These are phyloP conservation scores for Gila robusta DNA, from an alignment of 2,797 vertebrate species.

Conservation along the genomic window DNA sequence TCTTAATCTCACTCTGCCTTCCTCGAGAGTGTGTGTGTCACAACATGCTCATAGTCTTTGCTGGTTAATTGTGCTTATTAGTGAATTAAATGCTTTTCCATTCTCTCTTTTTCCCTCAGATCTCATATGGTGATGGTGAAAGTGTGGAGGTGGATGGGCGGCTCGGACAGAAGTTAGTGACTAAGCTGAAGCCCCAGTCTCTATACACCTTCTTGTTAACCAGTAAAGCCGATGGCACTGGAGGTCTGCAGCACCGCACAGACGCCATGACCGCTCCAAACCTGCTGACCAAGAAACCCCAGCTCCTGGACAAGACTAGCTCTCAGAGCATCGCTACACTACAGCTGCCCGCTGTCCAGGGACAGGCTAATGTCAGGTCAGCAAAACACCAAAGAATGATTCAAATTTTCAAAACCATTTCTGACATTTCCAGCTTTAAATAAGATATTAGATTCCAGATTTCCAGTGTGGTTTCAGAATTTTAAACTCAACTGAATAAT, in stretches of 20 bases:
- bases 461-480: not conserved
- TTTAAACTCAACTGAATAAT: not conserved
- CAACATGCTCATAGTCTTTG: not conserved
- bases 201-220: conserved; percentile 96
- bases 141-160: conserved; percentile 94
- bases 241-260: conserved; percentile 94
- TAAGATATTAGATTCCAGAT: not conserved
- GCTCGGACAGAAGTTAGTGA: conserved; percentile 92
- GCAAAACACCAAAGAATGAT: conserved; percentile 35
- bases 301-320: conserved; percentile 93
- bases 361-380: conserved; percentile 93
- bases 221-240: conserved; percentile 94
- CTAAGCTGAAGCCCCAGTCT: conserved; percentile 92
- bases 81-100: not conserved
- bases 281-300: conserved; percentile 91
- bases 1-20: conserved; percentile 2
- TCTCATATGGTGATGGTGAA: conserved; percentile 94
- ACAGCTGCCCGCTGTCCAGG: conserved; percentile 90
- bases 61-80: not conserved
- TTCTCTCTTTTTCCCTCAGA: conserved; percentile 75
- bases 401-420: not conserved
- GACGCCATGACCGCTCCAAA: conserved; percentile 93
- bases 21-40: not conserved
- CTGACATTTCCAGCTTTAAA: not conserved
- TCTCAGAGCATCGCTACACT: conserved; percentile 95